Percentiles rank a stretch among this genome's conserved stretches.
phyloP scores from a whole-genome alignment of 1,140 invertebrate species.

The Branchinecta lindahli region DNA sequence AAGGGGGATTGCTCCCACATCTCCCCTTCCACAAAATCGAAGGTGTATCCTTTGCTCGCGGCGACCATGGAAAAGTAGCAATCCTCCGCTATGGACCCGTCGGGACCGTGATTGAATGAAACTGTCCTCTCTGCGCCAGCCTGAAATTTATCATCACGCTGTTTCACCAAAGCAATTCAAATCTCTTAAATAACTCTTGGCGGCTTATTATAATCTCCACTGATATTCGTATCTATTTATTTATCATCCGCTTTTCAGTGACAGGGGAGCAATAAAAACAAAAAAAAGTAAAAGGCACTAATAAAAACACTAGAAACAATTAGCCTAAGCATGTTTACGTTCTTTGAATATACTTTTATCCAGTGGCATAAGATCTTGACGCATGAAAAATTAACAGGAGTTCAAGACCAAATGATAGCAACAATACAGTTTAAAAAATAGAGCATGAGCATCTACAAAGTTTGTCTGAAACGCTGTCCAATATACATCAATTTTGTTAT shows the following conservation, averaged over 20 bases:
- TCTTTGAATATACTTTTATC: too few species aligned
- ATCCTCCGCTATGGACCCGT: slow-evolving; percentile 93
- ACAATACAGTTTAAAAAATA: too few species aligned
- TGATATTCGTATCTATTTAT: not conserved
- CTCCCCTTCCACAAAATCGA: slow-evolving; percentile 88
- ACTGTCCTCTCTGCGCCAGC: slow-evolving; percentile 71
- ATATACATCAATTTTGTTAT: too few species aligned
- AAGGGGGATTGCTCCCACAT: slow-evolving; percentile 98
- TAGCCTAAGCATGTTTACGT: too few species aligned
- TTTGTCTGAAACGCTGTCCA: too few species aligned
- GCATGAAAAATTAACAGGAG: too few species aligned
- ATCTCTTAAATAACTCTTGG: not conserved
- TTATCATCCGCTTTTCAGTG: not conserved
- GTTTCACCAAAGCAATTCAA: not conserved
- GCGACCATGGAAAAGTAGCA: slow-evolving; percentile 93
- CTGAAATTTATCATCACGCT: slow-evolving; percentile 39
- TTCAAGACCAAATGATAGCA: too few species aligned
- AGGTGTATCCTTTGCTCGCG: slow-evolving; percentile 62
- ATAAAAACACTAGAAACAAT: too few species aligned
- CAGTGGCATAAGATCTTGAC: too few species aligned
- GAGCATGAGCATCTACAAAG: too few species aligned
- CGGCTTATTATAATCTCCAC: not conserved
- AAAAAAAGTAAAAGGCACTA: slow-evolving; percentile 5
- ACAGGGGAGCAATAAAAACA: not conserved
- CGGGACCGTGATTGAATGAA: slow-evolving; percentile 85